Conservation (phyloP, 1,140 invertebrate species). For the Bombyx mandarina region DNA sequence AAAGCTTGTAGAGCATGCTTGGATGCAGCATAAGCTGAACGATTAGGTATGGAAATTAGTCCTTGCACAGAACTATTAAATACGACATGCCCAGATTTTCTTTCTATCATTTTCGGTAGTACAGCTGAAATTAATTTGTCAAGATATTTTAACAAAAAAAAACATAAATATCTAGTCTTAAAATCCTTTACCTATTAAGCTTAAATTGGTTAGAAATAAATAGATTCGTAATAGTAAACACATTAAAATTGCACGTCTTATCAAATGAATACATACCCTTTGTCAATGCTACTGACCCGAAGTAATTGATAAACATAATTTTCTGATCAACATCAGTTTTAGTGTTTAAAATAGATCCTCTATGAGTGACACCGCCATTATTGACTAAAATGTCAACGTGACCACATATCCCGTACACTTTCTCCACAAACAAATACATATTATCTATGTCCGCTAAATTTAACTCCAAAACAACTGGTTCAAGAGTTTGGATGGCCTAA, state of each 20-base stretch:
- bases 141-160: not conserved
- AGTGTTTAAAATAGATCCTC: slow-evolving; percentile 84
- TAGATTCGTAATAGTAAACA: too few species aligned
- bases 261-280: slow-evolving; percentile 78
- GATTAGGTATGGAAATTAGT: slow-evolving; percentile 88
- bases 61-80: slow-evolving; percentile 96
- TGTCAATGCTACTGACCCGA: slow-evolving; percentile 90
- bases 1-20: slow-evolving; percentile 96
- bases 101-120: slow-evolving; percentile 85
- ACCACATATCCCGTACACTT: slow-evolving; percentile 79
- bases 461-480: slow-evolving; percentile 82
- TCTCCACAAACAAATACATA: slow-evolving; percentile 75
- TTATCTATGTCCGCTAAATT: slow-evolving; percentile 83
- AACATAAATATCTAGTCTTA: too few species aligned
- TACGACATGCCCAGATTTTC: slow-evolving; percentile 86
- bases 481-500: slow-evolving; percentile 74
- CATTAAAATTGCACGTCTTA: not conserved
- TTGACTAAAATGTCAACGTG: slow-evolving; percentile 92
- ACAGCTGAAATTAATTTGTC: slow-evolving; percentile 54
- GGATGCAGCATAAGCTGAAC: slow-evolving; percentile 91
- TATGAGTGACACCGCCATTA: slow-evolving; percentile 90
- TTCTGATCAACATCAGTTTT: slow-evolving; percentile 87
- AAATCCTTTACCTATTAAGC: too few species aligned
- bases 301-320: slow-evolving; percentile 96
- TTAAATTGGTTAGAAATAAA: too few species aligned